Conservation (phyloP, 2,113 vertebrate species). For the Corythornis vintsioides region DNA sequence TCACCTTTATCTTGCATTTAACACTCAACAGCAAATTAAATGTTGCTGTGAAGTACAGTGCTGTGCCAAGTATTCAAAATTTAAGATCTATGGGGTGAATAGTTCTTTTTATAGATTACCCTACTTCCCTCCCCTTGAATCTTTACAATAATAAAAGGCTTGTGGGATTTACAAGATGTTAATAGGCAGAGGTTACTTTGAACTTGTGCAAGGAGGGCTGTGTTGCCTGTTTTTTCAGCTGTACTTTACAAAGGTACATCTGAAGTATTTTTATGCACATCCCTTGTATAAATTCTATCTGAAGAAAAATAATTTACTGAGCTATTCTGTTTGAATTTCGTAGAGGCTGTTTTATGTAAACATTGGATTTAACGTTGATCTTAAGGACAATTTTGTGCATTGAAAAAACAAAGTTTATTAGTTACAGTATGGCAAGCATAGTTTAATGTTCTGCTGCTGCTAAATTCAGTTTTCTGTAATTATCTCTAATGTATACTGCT, state of each 20-base stretch:
- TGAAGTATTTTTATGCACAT: conserved; percentile 17
- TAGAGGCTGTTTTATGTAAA: not conserved
- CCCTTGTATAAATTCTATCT: conserved; percentile 33
- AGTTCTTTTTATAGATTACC: conserved; percentile 33
- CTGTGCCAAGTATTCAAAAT: conserved; percentile 15
- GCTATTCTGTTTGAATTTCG: not conserved
- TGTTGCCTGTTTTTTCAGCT: conserved; percentile 43
- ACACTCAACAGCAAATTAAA: conserved; percentile 49
- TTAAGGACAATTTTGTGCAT: not conserved
- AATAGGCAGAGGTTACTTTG: conserved; percentile 28
- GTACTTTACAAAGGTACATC: not conserved
- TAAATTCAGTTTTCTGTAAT: not conserved
- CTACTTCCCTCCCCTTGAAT: not conserved
- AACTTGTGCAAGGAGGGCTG: not conserved
- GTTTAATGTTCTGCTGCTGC: not conserved
- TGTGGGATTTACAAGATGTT: conserved; percentile 44
- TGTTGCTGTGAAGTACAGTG: not conserved
- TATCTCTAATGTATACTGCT: not conserved
- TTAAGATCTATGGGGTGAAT: not conserved
- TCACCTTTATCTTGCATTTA: conserved; percentile 60
- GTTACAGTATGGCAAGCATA: not conserved
- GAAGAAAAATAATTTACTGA: conserved; percentile 17
- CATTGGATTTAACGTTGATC: not conserved
- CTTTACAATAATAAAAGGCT: conserved; percentile 50
- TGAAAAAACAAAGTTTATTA: not conserved